These are phyloP conservation scores for Channallabes apus DNA, from an alignment of 2,797 vertebrate genomes.

Conservation along the genomic window DNA sequence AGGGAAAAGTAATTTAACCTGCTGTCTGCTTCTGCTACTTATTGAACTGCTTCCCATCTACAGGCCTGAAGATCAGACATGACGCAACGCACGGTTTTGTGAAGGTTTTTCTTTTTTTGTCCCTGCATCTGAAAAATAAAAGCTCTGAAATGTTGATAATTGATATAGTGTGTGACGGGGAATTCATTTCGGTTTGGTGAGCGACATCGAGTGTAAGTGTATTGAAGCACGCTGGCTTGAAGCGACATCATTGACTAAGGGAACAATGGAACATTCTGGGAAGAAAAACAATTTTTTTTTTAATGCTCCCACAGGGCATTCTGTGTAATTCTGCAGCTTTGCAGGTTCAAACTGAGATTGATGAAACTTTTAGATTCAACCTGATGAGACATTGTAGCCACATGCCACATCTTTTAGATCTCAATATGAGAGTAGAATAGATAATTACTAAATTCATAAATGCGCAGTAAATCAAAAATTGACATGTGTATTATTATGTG, in stretches of 20 bases:
- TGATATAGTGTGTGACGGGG: conserved; percentile 4
- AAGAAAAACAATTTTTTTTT: background rate
- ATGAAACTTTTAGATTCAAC: background rate
- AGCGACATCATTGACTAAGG: background rate
- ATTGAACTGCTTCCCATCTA: conserved; percentile 38
- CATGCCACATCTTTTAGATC: too few species aligned
- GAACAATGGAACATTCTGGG: background rate
- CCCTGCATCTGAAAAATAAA: background rate
- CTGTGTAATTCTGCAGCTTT: background rate
- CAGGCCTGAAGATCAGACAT: background rate
- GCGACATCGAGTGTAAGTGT: too few species aligned
- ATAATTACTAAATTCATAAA: background rate
- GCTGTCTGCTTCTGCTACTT: conserved; percentile 35
- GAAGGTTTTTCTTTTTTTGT: background rate
- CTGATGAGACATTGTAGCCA: background rate
- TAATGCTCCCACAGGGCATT: background rate
- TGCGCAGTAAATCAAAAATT: background rate
- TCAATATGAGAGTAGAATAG: too few species aligned
- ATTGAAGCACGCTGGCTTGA: background rate
- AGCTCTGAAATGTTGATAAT: conserved; percentile 15
- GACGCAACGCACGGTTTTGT: background rate
- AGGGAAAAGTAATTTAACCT: conserved; percentile 23
- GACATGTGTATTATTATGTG: background rate
- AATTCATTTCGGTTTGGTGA: background rate
- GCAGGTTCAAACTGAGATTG: background rate